Base-by-base conservation (phyloP, 2,888 invertebrate genomes). In the Acleris laterana region DNA sequence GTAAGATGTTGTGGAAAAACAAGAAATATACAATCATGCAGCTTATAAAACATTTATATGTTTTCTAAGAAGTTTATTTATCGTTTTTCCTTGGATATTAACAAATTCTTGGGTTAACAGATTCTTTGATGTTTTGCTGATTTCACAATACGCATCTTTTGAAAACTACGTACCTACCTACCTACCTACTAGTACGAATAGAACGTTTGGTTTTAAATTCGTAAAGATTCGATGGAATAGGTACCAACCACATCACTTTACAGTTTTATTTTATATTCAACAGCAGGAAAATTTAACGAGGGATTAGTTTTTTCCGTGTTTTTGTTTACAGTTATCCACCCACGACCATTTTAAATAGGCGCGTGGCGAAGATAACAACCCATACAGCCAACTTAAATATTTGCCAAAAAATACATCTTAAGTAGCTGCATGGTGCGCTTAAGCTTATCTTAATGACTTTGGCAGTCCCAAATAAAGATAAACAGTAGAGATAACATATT, bases 271-370 rank as follows among this genome's bases (percentile, higher is more conserved):
- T 13, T 46, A 3, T 1, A 52, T 22, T 25, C 13, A 52, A 1
- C 7, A 61, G 11, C 46, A 46, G 20, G 52, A 48, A 52, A 58
- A 42, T 48, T 53, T 1, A 5, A 32, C 32, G 9, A 5, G 9
- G 9, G 9, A 25, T 25, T 20, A 2, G 44, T 55, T 60, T 55
- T 38, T 44, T 55, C 49, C 53, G 55, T 16, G 32, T 61, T 66
- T 61, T 61, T 66, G 65, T 66, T 57, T 66, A 56, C 53, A 25
- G 48, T 28, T 42, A 28, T 60, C 60, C 60, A 65, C 64, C 64
- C 64, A 64, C 55, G 64, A 55, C 60, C 42, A 44, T 50, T 44
- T 62, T 17, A 20, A 17, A 38, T 28, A 20, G 7, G 16, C 16
- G 20, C n/a, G 28, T 49, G 53, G 59, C 53, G 48, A 49, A 49